Evolutionary conservation across 2,113 vertebrate species (phyloP).

Genomic region (Microtus richardsoni): DNA sequence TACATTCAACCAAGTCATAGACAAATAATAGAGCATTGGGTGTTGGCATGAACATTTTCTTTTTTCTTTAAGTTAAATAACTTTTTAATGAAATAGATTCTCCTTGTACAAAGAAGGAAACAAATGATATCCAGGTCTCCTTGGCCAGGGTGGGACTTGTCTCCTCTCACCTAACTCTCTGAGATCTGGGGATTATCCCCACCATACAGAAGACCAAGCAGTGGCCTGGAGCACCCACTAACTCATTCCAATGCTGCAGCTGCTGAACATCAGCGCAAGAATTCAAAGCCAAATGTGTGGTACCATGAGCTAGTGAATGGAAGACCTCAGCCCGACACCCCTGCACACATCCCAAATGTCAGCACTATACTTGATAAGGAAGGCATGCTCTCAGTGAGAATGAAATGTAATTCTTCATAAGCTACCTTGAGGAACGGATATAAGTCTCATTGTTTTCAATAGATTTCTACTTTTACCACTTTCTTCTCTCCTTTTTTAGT

Average conservation of each 20-base stretch:
- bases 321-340: neutral
- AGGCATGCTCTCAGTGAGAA: neutral
- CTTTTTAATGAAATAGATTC: conserved; percentile 21
- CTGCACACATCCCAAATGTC: neutral
- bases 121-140: neutral
- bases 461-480: neutral
- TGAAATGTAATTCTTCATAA: neutral
- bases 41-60: neutral
- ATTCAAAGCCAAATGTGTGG: neutral
- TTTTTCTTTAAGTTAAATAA: neutral
- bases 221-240: neutral
- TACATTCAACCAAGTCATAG: conserved; percentile 42
- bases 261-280: neutral
- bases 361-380: neutral
- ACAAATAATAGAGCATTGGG: neutral
- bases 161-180: neutral
- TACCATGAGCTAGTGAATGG: neutral
- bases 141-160: neutral
- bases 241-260: neutral
- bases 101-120: neutral
- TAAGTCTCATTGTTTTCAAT: neutral
- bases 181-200: neutral
- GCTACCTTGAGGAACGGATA: neutral
- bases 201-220: neutral
- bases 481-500: neutral